Conservation (phyloP, 2,797 vertebrate genomes). For the Borostomias antarcticus region DNA sequence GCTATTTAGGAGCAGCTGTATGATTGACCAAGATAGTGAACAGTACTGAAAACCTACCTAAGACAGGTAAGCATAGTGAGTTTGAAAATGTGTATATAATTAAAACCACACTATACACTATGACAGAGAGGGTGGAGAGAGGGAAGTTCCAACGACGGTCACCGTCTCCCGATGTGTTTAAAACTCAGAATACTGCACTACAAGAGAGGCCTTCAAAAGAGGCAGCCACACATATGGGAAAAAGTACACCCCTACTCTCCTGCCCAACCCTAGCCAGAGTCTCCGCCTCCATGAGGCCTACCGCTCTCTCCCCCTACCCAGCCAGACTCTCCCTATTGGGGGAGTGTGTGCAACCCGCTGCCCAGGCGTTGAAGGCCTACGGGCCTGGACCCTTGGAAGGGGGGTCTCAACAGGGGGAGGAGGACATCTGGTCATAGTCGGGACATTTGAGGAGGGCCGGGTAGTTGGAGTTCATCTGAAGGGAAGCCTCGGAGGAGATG, state of each 20-base stretch:
- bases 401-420: conserved; percentile 84
- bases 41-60: neutral
- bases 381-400: neutral
- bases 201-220: conserved; percentile 3
- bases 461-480: conserved; percentile 88
- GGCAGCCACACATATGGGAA: conserved; percentile 12
- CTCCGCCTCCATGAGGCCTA: neutral
- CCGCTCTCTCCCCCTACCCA: neutral
- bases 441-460: conserved; percentile 91
- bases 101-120: conserved; percentile 3
- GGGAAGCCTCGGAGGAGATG: conserved; percentile 88
- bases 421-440: conserved; percentile 90
- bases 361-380: neutral
- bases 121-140: neutral
- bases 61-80: neutral
- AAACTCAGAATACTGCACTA: conserved; percentile 21
- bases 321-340: neutral
- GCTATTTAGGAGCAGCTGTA: conserved; percentile 1
- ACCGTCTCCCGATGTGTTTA: conserved; percentile 8
- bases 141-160: neutral
- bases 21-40: neutral
- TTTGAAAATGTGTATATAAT: neutral
- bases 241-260: neutral
- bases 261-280: neutral
- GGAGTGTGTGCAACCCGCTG: neutral